phyloP scores from a whole-genome alignment of 2,113 vertebrate species.

The Sisor rabdophorus region DNA sequence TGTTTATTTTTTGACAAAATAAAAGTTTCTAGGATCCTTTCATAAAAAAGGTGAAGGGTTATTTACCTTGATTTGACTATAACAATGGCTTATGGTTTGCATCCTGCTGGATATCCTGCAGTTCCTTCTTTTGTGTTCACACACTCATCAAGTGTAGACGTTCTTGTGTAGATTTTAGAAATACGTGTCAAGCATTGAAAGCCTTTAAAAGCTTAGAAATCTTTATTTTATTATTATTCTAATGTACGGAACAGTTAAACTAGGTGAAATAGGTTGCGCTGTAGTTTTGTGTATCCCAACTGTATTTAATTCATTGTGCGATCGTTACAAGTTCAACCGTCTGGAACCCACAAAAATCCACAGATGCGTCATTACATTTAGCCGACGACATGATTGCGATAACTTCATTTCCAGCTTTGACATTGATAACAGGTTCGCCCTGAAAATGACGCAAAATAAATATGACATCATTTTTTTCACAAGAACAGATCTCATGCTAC shows the following conservation, averaged over 20 bases:
- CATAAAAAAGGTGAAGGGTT: too few relatives aligned
- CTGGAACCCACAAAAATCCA: neutral
- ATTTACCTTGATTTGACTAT: neutral
- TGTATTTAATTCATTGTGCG: too few relatives aligned
- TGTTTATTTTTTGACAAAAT: neutral
- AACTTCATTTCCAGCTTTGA: too few relatives aligned
- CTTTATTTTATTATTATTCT: neutral
- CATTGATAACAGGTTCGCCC: too few relatives aligned
- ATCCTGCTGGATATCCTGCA: neutral
- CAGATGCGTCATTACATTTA: neutral
- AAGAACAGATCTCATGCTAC: too few relatives aligned
- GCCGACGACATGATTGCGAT: neutral
- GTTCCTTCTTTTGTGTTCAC: slow-evolving; percentile 12
- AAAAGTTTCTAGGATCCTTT: too few relatives aligned
- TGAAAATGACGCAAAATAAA: too few relatives aligned
- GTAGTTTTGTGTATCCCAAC: neutral
- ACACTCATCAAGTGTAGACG: neutral
- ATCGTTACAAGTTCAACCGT: too few relatives aligned
- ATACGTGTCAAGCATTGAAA: neutral
- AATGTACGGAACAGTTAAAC: neutral
- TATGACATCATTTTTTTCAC: too few relatives aligned
- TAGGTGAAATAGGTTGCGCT: neutral
- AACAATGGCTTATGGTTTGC: neutral
- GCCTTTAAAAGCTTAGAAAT: neutral
- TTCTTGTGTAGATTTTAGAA: too few relatives aligned